Base-by-base conservation (phyloP, 2,113 vertebrate species). In the Thermophis baileyi region DNA sequence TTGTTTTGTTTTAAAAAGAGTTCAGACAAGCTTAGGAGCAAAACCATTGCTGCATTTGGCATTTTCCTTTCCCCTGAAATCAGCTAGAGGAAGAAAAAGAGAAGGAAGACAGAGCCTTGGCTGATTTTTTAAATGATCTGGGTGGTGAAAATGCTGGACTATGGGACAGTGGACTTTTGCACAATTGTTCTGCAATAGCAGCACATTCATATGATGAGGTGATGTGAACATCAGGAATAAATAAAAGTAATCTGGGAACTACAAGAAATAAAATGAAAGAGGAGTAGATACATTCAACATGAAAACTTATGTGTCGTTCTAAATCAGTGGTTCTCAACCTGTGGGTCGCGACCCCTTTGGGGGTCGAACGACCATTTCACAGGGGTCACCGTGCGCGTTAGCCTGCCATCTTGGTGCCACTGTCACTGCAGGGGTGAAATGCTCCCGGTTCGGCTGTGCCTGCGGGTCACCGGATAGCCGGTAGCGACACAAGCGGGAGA, bases 221-320 rank as follows among this genome's bases (percentile, higher is more conserved):
- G 88, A 92, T 18, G 49, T 47, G 27, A 47, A 55, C 90, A 92
- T 69, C 81, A 51, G 25, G 91, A 54, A 94, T 89, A 69, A 85
- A n/a, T 44, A 44, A 20, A 49, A 93, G 93, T 50, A 50, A 44
- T 25, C n/a, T 57, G 0, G 0, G 40, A 53, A 69, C 27, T 86
- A 92, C n/a, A 86, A 89, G 92, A 94, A 46, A 95, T 92, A 91
- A 94, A 94, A 94, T 50, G 54, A 91, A 94, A 46, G 8, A 85
- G 81, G 40, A 10, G 44, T 69, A 54, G 88, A 90, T 27, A 46
- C 90, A 89, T 40, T 87, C 86, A 40, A 54, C 2, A 14, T 1
- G 49, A 53, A 0, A 91, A 92, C 47, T 20, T 51, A 14, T 54
- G 90, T 85, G 74, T 18, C 92, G 30, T 11, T 81, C 57, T 22